Evolutionary conservation across 2,888 invertebrate genomes (phyloP), one percentile per base, ranked within the genome.

Genomic region (Ormyrus rosae): DNA sequence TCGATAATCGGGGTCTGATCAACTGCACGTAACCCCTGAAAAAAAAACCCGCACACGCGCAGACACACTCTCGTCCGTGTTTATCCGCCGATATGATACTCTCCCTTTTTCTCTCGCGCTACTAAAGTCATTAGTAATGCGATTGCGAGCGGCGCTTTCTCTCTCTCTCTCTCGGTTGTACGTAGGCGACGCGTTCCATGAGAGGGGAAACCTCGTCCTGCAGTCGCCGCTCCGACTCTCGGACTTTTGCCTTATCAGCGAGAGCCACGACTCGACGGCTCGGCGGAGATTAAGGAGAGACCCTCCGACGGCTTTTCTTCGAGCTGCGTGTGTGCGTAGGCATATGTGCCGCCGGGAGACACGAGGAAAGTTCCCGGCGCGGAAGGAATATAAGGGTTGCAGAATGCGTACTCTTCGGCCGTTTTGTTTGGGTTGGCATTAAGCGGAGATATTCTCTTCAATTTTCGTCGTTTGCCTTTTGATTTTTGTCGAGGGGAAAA

Each of bases 81-180:
- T 56, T 55, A 67, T 48, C 65, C 58, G 55, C 46, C 64, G 86
- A 87, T 89, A 87, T 87, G 89, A 87, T 86, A 83, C 34, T 34
- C 34, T 83, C 83, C 58, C 45, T 51, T 67, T 9, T 19, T 53
- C 53, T 53, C 55, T 53, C 46, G 8, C 11, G 78, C 75, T 81
- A 87, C 85, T 87, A 86, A 88, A 88, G 87, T 89, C 88, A 89
- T 89, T 88, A 87, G 87, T 88, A 89, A 89, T 87, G 83, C 85
- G 86, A 89, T 88, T 87, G 85, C 85, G 82, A 79, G 75, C 2
- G 34, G 34, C 73, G 58, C 13, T 58, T 50, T 60, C 5, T 60
- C 5, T 34, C 34, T 53, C 34, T 53, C 61, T 55, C 45, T 51
- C 11, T 45, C n/a, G 46, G 58, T 53, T 78, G 61, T 64, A 69